Percentiles rank a stretch among this genome's conserved stretches.
Conservation (phyloP, 2,113 vertebrate genomes). For the Cephalopholis sonnerati region DNA sequence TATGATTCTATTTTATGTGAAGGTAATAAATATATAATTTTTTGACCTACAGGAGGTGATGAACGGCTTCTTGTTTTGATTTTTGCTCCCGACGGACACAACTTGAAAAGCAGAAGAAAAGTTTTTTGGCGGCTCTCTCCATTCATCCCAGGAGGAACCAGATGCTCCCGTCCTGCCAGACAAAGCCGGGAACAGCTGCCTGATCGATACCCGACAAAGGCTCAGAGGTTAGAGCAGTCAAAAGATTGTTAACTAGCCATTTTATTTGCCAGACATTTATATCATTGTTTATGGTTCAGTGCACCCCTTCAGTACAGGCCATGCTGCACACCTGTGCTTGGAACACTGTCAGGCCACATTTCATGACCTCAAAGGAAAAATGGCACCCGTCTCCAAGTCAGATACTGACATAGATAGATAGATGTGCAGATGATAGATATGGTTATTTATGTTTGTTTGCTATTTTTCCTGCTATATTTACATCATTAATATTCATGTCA, state of each 20-base stretch:
- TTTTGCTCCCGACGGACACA: slow-evolving; percentile 1
- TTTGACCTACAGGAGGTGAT: background rate
- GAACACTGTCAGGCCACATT: slow-evolving; percentile 73
- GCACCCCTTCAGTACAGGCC: slow-evolving; percentile 77
- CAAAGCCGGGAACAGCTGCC: slow-evolving; percentile 85
- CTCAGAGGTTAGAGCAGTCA: slow-evolving; percentile 87
- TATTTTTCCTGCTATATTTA: background rate
- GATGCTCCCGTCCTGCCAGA: slow-evolving; percentile 76
- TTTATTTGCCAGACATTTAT: slow-evolving; percentile 89
- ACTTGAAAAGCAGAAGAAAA: slow-evolving; percentile 56
- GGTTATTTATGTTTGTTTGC: background rate
- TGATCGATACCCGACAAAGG: slow-evolving; percentile 87
- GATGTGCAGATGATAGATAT: background rate
- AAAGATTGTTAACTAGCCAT: slow-evolving; percentile 90
- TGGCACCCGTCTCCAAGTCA: background rate
- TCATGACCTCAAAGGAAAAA: slow-evolving; percentile 57
- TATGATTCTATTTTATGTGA: slow-evolving; percentile 31
- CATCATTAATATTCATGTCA: slow-evolving; percentile 7
- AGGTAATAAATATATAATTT: slow-evolving; percentile 5
- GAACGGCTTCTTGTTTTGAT: slow-evolving; percentile 34
- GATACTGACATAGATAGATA: background rate
- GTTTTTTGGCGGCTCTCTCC: slow-evolving; percentile 51
- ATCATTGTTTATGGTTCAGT: slow-evolving; percentile 87
- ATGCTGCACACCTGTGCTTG: slow-evolving; percentile 85
- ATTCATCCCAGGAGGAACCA: slow-evolving; percentile 79